A percentile compares a stretch with the other conserved stretches of the same genome.
Evolutionary conservation across 2,888 invertebrate species (phyloP).

Genomic region (Brachylomia viminalis): DNA sequence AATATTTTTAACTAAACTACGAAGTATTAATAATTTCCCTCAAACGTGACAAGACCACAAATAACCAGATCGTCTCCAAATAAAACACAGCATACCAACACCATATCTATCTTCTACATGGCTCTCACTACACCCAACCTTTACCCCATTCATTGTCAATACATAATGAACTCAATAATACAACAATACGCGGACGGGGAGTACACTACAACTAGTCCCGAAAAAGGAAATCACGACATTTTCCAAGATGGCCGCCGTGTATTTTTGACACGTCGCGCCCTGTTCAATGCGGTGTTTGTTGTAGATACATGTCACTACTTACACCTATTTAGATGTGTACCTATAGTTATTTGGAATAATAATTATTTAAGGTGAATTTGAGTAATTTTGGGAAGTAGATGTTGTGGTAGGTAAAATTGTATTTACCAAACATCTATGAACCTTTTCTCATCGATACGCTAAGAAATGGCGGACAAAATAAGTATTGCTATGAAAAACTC

Average conservation of each 20-base stretch:
- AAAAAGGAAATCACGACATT: slow-evolving; percentile 87
- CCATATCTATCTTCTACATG: not conserved
- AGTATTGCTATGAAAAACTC: too few species aligned
- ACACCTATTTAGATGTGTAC: slow-evolving; percentile 49
- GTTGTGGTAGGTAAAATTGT: too few species aligned
- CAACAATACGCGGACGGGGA: slow-evolving; percentile 43
- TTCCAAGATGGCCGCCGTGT: slow-evolving; percentile 64
- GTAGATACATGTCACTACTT: slow-evolving; percentile 44
- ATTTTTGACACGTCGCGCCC: slow-evolving; percentile 70
- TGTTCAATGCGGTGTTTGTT: slow-evolving; percentile 62
- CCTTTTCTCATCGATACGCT: too few species aligned
- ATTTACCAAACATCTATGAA: too few species aligned
- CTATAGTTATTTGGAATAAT: slow-evolving; percentile 65
- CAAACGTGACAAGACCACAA: too few species aligned
- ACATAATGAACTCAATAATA: slow-evolving; percentile 64
- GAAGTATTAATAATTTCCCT: not conserved
- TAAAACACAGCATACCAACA: not conserved
- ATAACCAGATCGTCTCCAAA: not conserved
- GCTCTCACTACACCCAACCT: slow-evolving; percentile 16
- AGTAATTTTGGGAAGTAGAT: not conserved
- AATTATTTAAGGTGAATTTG: slow-evolving; percentile 40
- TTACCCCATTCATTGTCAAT: slow-evolving; percentile 51
- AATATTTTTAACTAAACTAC: not conserved
- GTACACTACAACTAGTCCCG: slow-evolving; percentile 63
- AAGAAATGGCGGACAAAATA: too few species aligned